Base-by-base conservation (phyloP, 2,888 invertebrate species). In the Artemia sinica region DNA sequence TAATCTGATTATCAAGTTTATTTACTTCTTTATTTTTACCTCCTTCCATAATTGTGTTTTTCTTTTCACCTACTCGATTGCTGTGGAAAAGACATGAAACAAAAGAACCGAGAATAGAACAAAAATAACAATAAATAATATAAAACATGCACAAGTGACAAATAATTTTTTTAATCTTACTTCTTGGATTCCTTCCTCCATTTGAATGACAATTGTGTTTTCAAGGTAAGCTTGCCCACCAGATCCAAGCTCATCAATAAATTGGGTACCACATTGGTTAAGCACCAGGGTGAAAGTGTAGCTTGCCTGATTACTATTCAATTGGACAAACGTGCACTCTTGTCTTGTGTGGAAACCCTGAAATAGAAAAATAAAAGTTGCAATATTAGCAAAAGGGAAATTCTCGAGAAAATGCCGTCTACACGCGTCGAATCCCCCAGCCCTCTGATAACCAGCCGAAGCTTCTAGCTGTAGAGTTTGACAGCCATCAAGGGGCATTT, bases 241-340 rank as follows among this genome's bases (percentile, higher is more conserved):
- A 76, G 85, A 83, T 8, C 86, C 86, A 73, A 85, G 83, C 70
- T 86, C 86, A 73, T 87, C 88, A 74, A 86, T 84, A 77, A 88
- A 89, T 77, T 86, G 84, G 0, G 88, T 88, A 48, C 89, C 89
- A 73, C 89, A 89, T 65, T 84, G 84, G 73, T 88, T 85, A 13
- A 88, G 76, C 73, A 82, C 85, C 12, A 89, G 85, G 0, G 86
- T 87, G 75, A 89, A 88, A 0, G 85, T 83, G 76, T 84, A 88
- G 75, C 84, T 84, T 0, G 81, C 81, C 76, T 84, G 82, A 14
- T 84, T 85, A 0, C 86, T 85, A 75, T 86, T 86, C 75, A 85
- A 84, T 72, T 80, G 81, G 0, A 88, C 88, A 75, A 88, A 89
- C 28, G 86, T 81, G 75, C 89, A 89, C 67, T 84, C 83, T 0